A percentile compares a stretch with the other conserved stretches of the same genome.
Evolutionary conservation across 1,140 invertebrate genomes (phyloP).

Genomic region (Neodiprion fabricii): DNA sequence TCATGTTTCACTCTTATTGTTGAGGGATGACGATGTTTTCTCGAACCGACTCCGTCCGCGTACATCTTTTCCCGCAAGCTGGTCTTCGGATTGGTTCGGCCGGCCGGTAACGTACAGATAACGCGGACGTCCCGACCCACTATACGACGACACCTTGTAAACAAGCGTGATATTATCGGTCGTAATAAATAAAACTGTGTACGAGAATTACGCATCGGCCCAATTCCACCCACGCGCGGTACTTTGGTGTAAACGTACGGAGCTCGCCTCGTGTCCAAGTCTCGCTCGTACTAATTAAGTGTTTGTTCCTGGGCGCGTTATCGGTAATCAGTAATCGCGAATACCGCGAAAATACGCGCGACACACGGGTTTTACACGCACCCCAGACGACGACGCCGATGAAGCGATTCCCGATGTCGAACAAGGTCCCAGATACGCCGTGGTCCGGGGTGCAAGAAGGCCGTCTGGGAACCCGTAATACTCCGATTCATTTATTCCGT

Average conservation of each 20-base stretch:
- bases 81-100: not conserved
- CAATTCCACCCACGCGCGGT: too few relatives aligned
- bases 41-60: not conserved
- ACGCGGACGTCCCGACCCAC: not conserved
- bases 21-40: slow-evolving; percentile 10
- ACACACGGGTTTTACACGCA: too few relatives aligned
- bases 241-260: not conserved
- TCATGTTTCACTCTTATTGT: slow-evolving; percentile 10
- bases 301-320: too few relatives aligned
- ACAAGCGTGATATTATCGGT: slow-evolving; percentile 6
- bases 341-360: too few relatives aligned
- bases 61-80: not conserved
- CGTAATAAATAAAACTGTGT: not conserved
- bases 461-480: too few relatives aligned
- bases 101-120: not conserved
- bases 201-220: too few relatives aligned
- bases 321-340: too few relatives aligned
- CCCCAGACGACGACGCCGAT: too few relatives aligned
- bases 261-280: not conserved
- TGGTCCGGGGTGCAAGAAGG: too few relatives aligned
- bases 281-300: not conserved
- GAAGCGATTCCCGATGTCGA: too few relatives aligned
- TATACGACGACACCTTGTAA: not conserved
- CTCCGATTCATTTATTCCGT: not conserved
- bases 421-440: too few relatives aligned